Percentiles rank a stretch among this genome's conserved stretches.
These are phyloP conservation scores for Oreocharis arfaki DNA, from an alignment of 2,113 vertebrate genomes.

Conservation along the genomic window DNA sequence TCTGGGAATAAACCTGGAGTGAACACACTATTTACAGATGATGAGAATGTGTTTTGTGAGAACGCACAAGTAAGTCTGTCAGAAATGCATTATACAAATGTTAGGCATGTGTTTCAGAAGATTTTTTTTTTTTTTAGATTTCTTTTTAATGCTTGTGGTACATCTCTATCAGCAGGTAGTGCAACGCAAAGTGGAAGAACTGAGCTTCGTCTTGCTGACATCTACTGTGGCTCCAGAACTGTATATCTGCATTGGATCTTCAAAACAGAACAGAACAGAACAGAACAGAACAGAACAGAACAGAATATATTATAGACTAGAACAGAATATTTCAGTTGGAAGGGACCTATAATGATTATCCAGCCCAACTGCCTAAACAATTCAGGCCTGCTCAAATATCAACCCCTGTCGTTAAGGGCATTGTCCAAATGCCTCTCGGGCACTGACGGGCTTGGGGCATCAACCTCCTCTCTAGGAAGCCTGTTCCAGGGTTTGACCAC, in stretches of 20 bases:
- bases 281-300: background rate
- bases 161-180: background rate
- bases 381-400: background rate
- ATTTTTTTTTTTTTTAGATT: background rate
- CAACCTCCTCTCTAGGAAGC: background rate
- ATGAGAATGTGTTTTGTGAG: background rate
- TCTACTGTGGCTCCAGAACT: background rate
- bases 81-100: background rate
- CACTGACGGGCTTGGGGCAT: background rate
- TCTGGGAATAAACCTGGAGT: background rate
- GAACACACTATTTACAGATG: background rate
- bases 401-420: background rate
- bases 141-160: background rate
- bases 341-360: fast-evolving
- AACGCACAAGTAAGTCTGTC: background rate
- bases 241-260: background rate
- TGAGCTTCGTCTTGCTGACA: background rate
- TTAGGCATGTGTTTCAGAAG: background rate
- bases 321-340: background rate
- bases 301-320: background rate
- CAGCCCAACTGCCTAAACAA: background rate
- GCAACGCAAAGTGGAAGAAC: background rate
- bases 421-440: background rate
- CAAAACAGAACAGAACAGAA: too few species aligned
- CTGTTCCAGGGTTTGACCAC: background rate